Evolutionary conservation across 2,113 vertebrate species (phyloP).

Genomic region (Cottus gobio): DNA sequence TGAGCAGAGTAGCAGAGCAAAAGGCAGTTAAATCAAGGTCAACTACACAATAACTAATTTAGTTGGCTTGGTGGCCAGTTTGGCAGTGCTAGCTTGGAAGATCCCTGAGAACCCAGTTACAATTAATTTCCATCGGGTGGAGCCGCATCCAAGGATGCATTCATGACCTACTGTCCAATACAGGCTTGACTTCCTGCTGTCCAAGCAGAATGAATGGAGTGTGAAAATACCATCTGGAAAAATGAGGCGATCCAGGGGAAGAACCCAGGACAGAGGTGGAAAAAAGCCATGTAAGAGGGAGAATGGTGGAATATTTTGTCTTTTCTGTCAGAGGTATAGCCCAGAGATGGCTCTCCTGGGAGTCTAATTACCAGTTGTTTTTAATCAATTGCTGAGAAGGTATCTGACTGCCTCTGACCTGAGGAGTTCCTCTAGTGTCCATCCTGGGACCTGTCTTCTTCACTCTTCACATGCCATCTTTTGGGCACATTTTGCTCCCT

Average conservation of each 20-base stretch:
- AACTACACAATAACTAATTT: slow-evolving; percentile 44
- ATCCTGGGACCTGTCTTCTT: background rate
- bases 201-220: slow-evolving; percentile 55
- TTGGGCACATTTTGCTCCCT: background rate
- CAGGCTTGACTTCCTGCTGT: slow-evolving; percentile 60
- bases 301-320: slow-evolving; percentile 19
- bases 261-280: slow-evolving; percentile 9
- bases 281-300: slow-evolving; percentile 16
- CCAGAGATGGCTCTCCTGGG: background rate
- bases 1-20: slow-evolving; percentile 14
- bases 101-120: slow-evolving; percentile 50
- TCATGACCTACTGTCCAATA: slow-evolving; percentile 52
- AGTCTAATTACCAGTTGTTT: background rate
- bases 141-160: slow-evolving; percentile 48
- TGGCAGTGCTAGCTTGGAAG: slow-evolving; percentile 39
- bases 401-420: background rate
- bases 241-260: slow-evolving; percentile 51
- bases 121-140: slow-evolving; percentile 56
- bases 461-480: background rate
- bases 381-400: background rate
- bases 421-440: background rate
- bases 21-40: slow-evolving; percentile 40
- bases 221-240: slow-evolving; percentile 74
- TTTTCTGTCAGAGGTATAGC: slow-evolving; percentile 22
- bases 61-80: slow-evolving; percentile 43